Evolutionary conservation across 2,797 vertebrate genomes (phyloP), one percentile per base, ranked within the genome.

Genomic region (Hippocampus kuda): DNA sequence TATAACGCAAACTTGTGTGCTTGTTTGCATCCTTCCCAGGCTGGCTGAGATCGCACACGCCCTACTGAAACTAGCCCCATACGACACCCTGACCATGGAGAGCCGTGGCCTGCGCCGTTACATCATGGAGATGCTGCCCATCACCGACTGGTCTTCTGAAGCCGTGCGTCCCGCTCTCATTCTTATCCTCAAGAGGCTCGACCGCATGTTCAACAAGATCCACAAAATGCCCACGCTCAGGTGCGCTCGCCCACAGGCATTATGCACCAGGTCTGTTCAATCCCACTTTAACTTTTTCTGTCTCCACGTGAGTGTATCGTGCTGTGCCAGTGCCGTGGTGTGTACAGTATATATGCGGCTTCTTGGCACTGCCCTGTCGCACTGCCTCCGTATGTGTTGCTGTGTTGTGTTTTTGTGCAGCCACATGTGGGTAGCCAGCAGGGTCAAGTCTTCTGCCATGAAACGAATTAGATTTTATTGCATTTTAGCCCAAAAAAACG

Each of bases 131-230:
- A 99, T 99, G 97, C 89, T 99, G 61, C 97, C 97, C 74, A 98
- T 99, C 86, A 99, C 97, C 0, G 97, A 99, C 87, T 99, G 97
- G 97, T 93, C 96, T 0, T 91, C 96, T 0, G 97, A 99, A 79
- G 94, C 96, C 18, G 95, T 99, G 81, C 93, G 97, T 44, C 97
- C 97, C 2, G 97, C 97, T 74, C 95, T 99, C 75, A 98, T 99
- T 87, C 96, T 99, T 83, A 99, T 99, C 87, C 84, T 99, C 78
- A 99, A 99, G 91, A 91, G 97, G 86, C 79, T 99, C 87, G 97
- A 99, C 88, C 95, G 97, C 90, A 99, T 99, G 97, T 99, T 99
- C 92, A 99, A 98, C 94, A 99, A 99, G 91, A 99, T 99, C 84
- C 97, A 99, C 92, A 99, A 99, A 91, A 99, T 99, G 97, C 97